Conservation (phyloP, 2,113 vertebrate genomes). For the Hystrix brachyura region DNA sequence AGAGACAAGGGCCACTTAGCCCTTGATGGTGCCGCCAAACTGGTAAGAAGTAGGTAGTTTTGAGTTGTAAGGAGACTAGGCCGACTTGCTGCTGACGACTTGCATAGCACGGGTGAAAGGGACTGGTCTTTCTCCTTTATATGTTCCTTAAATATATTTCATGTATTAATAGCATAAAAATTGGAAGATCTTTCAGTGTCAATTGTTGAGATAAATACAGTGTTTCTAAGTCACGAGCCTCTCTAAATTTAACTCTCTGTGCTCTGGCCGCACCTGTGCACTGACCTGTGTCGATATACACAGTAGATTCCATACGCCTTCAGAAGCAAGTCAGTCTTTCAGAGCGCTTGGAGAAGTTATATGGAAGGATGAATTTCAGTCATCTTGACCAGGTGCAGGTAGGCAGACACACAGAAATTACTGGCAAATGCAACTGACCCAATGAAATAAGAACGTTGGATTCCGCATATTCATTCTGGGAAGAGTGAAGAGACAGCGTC, state of each 20-base stretch:
- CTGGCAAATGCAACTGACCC: neutral
- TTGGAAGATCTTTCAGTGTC: neutral
- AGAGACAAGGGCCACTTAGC: neutral
- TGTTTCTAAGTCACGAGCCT: neutral
- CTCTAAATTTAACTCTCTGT: neutral
- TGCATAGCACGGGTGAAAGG: neutral
- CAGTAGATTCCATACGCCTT: neutral
- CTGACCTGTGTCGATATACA: neutral
- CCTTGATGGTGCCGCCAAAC: neutral
- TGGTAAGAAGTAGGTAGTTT: neutral
- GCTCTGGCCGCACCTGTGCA: neutral
- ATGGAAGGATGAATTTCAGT: neutral
- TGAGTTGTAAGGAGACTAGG: neutral
- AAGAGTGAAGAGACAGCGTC: neutral
- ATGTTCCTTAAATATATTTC: neutral
- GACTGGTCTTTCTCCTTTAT: neutral
- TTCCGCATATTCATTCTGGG: neutral
- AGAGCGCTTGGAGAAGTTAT: neutral
- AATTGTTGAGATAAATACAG: neutral
- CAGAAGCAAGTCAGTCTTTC: neutral
- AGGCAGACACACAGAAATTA: neutral
- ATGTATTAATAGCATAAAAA: neutral
- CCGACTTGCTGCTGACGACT: neutral
- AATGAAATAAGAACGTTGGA: neutral
- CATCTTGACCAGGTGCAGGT: neutral